A percentile compares a stretch with the other conserved stretches of the same genome.
phyloP scores from a whole-genome alignment of 2,113 vertebrate species.

The Uria aalge region DNA sequence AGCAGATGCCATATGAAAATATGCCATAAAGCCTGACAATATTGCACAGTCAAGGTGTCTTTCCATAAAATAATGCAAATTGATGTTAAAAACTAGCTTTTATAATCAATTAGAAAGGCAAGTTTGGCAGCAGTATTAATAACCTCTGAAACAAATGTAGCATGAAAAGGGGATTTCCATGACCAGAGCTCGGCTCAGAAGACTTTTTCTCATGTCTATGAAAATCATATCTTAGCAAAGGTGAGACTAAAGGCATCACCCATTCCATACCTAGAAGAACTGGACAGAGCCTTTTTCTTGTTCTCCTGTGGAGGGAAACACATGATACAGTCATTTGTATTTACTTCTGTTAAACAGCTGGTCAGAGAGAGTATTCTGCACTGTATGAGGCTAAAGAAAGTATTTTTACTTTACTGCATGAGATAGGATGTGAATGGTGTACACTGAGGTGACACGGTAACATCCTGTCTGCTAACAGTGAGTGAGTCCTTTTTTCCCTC shows the following conservation, averaged over 20 bases:
- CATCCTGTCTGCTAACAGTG: background rate
- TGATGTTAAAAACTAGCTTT: background rate
- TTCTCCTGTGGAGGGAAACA: background rate
- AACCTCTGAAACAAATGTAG: background rate
- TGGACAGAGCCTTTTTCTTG: background rate
- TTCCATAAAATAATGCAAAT: background rate
- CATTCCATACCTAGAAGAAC: background rate
- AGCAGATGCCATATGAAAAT: rapidly evolving
- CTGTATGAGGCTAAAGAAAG: background rate
- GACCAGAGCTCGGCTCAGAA: background rate
- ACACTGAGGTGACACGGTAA: background rate
- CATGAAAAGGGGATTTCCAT: background rate
- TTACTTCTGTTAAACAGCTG: background rate
- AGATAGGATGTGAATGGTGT: background rate
- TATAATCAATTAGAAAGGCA: background rate
- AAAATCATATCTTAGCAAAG: background rate
- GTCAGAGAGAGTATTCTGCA: background rate
- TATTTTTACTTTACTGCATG: background rate
- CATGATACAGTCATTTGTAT: background rate
- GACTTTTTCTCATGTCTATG: background rate
- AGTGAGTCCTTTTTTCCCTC: background rate
- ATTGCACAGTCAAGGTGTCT: background rate
- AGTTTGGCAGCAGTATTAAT: background rate
- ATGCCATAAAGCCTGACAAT: background rate
- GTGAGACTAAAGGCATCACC: background rate